Conservation (phyloP, 2,797 vertebrate species). For the Hafferia zeledoni region DNA sequence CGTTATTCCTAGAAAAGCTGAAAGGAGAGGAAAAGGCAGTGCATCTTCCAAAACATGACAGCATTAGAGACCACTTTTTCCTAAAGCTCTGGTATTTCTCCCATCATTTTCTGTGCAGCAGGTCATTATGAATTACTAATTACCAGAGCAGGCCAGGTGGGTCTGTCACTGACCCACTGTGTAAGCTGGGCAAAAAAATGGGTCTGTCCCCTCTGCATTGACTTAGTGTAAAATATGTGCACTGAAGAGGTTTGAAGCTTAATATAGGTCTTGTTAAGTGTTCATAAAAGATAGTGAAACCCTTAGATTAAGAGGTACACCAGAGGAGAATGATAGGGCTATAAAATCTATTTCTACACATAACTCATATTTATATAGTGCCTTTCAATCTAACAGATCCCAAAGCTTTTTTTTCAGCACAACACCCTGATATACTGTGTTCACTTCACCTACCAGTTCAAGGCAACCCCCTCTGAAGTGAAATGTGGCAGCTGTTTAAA, state of each 20-base stretch:
- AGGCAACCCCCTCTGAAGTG: conserved; percentile 49
- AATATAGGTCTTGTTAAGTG: conserved; percentile 43
- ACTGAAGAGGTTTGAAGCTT: conserved; percentile 30
- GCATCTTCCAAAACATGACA: not conserved
- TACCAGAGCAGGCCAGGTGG: not conserved
- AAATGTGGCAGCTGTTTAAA: conserved; percentile 66
- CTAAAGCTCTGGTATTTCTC: not conserved
- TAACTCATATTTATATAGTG: conserved; percentile 59
- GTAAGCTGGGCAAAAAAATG: not conserved
- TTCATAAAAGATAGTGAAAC: conserved; percentile 31
- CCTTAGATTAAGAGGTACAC: conserved; percentile 52
- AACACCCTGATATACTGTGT: conserved; percentile 36
- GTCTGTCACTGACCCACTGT: not conserved
- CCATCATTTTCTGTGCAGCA: not conserved
- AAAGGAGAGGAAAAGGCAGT: not conserved
- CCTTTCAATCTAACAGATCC: conserved; percentile 50
- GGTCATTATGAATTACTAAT: conserved; percentile 26
- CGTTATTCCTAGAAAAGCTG: not conserved
- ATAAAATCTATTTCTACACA: conserved; percentile 48
- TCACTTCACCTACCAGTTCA: conserved; percentile 43
- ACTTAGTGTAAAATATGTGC: conserved; percentile 1
- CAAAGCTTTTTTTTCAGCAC: not conserved
- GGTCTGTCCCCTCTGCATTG: not conserved
- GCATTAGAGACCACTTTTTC: not conserved
- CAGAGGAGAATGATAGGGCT: conserved; percentile 38